Evolutionary conservation across 2,797 vertebrate genomes (phyloP).

Genomic region (Orientallactaga sibirica): DNA sequence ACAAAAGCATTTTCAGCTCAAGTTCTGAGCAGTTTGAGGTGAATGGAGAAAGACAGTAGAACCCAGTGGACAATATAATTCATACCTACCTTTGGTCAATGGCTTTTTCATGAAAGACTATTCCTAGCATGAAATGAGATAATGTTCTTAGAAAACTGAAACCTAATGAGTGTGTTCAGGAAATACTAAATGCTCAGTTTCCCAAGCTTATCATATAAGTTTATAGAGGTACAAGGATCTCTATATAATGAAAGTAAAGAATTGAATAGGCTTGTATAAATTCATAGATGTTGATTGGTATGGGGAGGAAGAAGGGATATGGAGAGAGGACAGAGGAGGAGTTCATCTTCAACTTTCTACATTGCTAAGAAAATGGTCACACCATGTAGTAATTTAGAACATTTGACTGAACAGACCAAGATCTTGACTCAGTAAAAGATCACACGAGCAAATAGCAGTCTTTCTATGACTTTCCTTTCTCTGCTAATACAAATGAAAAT

Average conservation of each 20-base stretch:
- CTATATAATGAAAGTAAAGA: conserved; percentile 3
- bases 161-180: not conserved
- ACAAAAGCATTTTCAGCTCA: not conserved
- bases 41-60: not conserved
- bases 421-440: conserved; percentile 3
- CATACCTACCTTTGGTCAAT: not conserved
- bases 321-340: not conserved
- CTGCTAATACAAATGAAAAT: not conserved
- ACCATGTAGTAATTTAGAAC: not conserved
- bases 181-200: not conserved
- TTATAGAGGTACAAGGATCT: not conserved
- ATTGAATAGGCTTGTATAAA: conserved; percentile 39
- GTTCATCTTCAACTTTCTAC: conserved; percentile 1
- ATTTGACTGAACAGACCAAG: conserved; percentile 33
- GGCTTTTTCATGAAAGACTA: conserved; percentile 29
- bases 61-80: not conserved
- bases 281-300: not conserved
- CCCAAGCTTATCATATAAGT: not conserved
- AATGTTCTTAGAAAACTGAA: not conserved
- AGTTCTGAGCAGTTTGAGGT: conserved; percentile 51
- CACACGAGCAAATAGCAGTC: not conserved
- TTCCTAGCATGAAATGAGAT: not conserved
- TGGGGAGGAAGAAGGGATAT: not conserved
- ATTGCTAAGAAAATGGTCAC: not conserved
- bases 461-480: not conserved